Evolutionary conservation across 2,113 vertebrate genomes (phyloP), one percentile per base, ranked within the genome.

Genomic region (Delphinus delphis): DNA sequence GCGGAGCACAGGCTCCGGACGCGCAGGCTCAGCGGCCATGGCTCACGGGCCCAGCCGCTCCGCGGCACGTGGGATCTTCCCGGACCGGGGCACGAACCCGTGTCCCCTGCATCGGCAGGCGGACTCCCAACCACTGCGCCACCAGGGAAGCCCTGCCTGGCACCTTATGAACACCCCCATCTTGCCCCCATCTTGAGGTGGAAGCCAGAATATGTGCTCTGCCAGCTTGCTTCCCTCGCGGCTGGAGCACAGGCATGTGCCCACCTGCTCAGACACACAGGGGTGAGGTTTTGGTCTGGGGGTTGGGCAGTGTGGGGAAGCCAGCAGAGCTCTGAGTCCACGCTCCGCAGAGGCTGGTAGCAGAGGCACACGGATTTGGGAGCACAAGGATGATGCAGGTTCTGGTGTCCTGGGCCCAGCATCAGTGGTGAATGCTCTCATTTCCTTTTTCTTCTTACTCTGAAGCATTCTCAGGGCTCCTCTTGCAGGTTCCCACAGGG

Each of bases 271-370:
- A n/a, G 14, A 76, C 13, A 60, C 17, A 10, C 36, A 31, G 0
- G 20, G 47, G 36, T 5, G 68, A 62, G 58, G 47, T 5, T 28
- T 8, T 6, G 4, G 36, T 18, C 23, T 21, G 44, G 53, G 65
- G 33, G 44, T 1, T 9, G 67, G 62, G 53, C 1, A 2, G 23
- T 0, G 0, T 0, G 13, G 60, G 28, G 89, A 67, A 55, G 58
- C 8, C 12, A 5, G 50, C 13, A 11, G 28, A 12, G 82, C 13
- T 58, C 71, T 0, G 1, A n/a, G 76, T 4, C 26, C 65, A 38
- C 0, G 1, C 13, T 33, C 63, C 18, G 9, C 60, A 15, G 47
- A 38, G 31, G 68, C 0, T 10, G 41, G 70, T 14, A 31, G 38
- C 21, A 5, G 26, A 58, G 65, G 25, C 41, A 6, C 8, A 13